These are phyloP conservation scores for Hemaris fuciformis DNA, from an alignment of 2,888 invertebrate genomes.

Conservation along the genomic window DNA sequence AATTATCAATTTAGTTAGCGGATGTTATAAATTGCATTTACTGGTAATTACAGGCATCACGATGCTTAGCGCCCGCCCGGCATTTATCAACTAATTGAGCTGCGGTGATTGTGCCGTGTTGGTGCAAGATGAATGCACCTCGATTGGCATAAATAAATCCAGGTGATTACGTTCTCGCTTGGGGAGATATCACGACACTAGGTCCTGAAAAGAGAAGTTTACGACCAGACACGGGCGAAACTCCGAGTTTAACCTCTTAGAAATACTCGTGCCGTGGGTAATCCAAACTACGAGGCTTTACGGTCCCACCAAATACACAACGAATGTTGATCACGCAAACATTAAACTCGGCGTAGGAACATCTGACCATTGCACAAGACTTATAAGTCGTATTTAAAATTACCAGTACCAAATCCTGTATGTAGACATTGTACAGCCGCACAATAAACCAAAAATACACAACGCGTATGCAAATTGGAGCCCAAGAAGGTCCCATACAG, in stretches of 20 bases:
- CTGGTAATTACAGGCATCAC: constrained; percentile 43
- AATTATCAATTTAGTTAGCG: constrained; percentile 15
- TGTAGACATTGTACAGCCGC: neutral
- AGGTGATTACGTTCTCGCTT: neutral
- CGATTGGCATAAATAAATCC: neutral
- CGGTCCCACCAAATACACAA: no score
- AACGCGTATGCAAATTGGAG: neutral
- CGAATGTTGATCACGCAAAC: no score
- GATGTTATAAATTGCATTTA: constrained; percentile 49
- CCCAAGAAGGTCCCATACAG: neutral
- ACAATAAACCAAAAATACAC: constrained; percentile 3
- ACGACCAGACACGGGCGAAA: no score
- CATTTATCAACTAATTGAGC: constrained; percentile 36
- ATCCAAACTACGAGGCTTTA: no score
- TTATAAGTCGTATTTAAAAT: no score
- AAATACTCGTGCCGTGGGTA: neutral
- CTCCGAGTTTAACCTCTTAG: no score
- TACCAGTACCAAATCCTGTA: neutral
- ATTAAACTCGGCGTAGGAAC: no score
- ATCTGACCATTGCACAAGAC: no score
- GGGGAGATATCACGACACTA: neutral
- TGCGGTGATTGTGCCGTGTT: neutral
- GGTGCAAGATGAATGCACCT: neutral
- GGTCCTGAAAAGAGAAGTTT: no score
- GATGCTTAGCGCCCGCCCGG: constrained; percentile 41